These are phyloP conservation scores for Eufriesea mexicana DNA, from an alignment of 1,140 invertebrate species.

Conservation along the genomic window DNA sequence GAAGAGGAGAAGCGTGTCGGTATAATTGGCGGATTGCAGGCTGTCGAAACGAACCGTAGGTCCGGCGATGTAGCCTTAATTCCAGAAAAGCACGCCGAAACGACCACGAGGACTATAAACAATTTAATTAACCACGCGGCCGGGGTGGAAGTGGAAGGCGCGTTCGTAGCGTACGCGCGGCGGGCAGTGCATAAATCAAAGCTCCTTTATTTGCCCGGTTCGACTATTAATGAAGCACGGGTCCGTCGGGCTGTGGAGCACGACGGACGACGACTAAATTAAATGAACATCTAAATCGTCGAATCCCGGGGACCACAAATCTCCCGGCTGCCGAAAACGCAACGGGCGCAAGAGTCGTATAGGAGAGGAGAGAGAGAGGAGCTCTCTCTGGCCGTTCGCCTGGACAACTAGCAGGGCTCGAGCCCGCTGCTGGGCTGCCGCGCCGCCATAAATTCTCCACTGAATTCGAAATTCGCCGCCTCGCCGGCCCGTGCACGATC, in stretches of 20 bases:
- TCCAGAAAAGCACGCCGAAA: conserved; percentile 34
- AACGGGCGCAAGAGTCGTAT: conserved; percentile 57
- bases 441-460: conserved; percentile 61
- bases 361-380: neutral
- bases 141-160: conserved; percentile 3
- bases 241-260: conserved; percentile 32
- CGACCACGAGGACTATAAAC: conserved; percentile 38
- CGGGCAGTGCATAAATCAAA: conserved; percentile 61
- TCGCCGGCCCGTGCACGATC: conserved; percentile 47
- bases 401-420: conserved; percentile 46
- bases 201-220: conserved; percentile 52
- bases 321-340: conserved; percentile 65
- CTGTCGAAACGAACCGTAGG: neutral
- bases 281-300: conserved; percentile 70
- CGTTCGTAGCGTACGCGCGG: conserved; percentile 34
- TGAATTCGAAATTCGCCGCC: conserved; percentile 65
- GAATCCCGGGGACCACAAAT: conserved; percentile 62
- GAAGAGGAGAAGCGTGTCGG: no score
- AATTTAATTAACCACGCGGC: conserved; percentile 47
- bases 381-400: neutral
- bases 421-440: conserved; percentile 18
- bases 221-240: conserved; percentile 63
- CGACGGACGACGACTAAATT: conserved; percentile 65
- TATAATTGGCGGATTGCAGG: conserved; percentile 5
- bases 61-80: conserved; percentile 25